Base-by-base conservation (phyloP, 1,140 invertebrate genomes). In the Musca vetustissima region DNA sequence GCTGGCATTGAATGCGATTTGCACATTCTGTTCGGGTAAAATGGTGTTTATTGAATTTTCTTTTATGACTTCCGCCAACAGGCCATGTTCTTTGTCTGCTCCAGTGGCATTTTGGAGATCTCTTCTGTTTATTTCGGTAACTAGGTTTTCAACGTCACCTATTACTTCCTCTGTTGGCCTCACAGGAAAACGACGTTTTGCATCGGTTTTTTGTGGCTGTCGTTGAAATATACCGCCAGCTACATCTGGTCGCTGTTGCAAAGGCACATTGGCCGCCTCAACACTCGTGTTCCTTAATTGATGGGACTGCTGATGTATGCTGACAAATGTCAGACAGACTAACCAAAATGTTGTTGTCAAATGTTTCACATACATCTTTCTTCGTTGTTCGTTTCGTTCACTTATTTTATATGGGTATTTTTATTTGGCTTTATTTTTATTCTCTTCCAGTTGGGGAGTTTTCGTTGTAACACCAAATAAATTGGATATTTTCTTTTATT, bases 281-380 rank as follows among this genome's bases (percentile, higher is more conserved):
- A 21, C 48, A 72, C 72, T 70, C 71, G 77, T 49, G 71, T 64
- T 66, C 73, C 71, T 70, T 73, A 80, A 78, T 73, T 75, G 75
- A 71, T 74, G 68, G 69, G 6, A 43, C 36, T 43, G 36, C 36
- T 72, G 74, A 25, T 69, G 67, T 66, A 67, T 53, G 61, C 70
- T 73, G 61, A 76, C 17, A 76, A 80, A 73, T 75, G 78, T 78
- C 78, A 80, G 59, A 72, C 76, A 69, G 76, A 80, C 74, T 69
- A 80, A 71, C 76, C 78, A 78, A 75, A 80, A 75, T 68, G 73
- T 59, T 69, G 73, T 74, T 24, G 47, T 43, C 36, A 57, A 64
- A 49, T 64, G 25, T 52, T 64, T 50, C 49, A 69, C 53, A 57
- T 57, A 53, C 66, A 67, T 67, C 55, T 48, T 67, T 50, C 22